Conservation (phyloP, 64 coral and sea anemone species). For the Dendrophyllia cribrosa region DNA sequence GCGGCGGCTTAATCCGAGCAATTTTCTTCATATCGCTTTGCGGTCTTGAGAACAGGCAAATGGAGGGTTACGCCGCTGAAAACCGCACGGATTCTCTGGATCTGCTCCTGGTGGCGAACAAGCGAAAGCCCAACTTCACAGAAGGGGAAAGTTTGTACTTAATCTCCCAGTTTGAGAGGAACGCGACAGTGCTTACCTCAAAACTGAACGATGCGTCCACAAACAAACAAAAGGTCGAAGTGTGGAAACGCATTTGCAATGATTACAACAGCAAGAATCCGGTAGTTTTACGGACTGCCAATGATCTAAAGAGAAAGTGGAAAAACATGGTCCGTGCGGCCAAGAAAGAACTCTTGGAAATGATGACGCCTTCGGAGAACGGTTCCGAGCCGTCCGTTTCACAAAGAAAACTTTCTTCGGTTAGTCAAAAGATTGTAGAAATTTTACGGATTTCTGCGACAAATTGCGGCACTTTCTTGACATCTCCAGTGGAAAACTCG, state of each 20-base stretch:
- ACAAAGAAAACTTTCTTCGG: constrained; percentile 34
- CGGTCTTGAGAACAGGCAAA: neutral
- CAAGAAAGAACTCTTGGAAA: constrained; percentile 37
- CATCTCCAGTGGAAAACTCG: neutral
- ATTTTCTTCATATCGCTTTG: constrained; percentile 11
- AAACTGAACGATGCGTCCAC: constrained; percentile 63
- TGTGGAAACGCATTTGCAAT: constrained; percentile 69
- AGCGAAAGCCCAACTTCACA: constrained; percentile 71
- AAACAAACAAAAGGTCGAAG: constrained; percentile 67
- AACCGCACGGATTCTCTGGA: neutral
- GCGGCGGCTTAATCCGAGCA: neutral
- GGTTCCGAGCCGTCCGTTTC: neutral
- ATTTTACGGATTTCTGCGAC: constrained; percentile 27
- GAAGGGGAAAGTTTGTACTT: constrained; percentile 68
- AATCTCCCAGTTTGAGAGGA: constrained; percentile 63
- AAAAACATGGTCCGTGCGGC: constrained; percentile 69
- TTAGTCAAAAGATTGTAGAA: constrained; percentile 59
- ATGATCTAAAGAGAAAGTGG: constrained; percentile 71
- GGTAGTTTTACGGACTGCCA: constrained; percentile 41
- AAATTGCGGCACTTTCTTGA: neutral
- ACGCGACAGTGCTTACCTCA: constrained; percentile 47
- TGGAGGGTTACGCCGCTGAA: constrained; percentile 30
- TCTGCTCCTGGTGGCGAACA: constrained; percentile 35
- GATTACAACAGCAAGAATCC: constrained; percentile 55
- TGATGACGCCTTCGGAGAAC: neutral